Percentiles rank a stretch among this genome's conserved stretches.
These are phyloP conservation scores for Ophion ellenae DNA, from an alignment of 2,888 invertebrate species.

Conservation along the genomic window DNA sequence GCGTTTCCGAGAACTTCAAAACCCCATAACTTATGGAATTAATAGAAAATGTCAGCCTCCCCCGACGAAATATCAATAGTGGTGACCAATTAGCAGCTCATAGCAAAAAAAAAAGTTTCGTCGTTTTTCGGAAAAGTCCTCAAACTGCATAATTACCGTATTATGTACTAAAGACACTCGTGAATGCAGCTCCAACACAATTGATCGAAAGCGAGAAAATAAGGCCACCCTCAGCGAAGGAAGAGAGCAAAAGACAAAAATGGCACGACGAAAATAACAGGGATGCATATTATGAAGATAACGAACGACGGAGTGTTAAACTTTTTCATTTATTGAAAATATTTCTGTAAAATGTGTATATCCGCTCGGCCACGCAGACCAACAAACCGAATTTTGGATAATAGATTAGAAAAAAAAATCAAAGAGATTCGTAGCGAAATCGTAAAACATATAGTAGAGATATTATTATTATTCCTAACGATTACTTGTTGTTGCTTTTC, in stretches of 20 bases:
- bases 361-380: constrained; percentile 80
- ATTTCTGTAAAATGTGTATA: constrained; percentile 82
- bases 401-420: constrained; percentile 71
- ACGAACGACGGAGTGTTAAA: constrained; percentile 78
- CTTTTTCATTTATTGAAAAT: constrained; percentile 82
- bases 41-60: too few relatives aligned
- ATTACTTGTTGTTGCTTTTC: constrained; percentile 62
- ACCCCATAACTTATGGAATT: too few relatives aligned
- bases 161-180: neutral
- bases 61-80: too few relatives aligned
- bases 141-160: neutral
- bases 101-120: too few relatives aligned
- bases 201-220: neutral
- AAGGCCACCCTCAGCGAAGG: neutral
- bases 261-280: constrained; percentile 22
- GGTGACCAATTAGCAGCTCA: too few relatives aligned
- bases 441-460: constrained; percentile 77
- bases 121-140: too few relatives aligned
- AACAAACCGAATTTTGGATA: constrained; percentile 78
- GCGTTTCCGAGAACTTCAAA: too few relatives aligned
- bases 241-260: constrained; percentile 17
- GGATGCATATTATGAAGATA: constrained; percentile 61
- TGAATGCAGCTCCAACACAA: neutral
- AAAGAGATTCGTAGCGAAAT: constrained; percentile 76
- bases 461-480: constrained; percentile 65